Conservation (phyloP, 1,140 invertebrate genomes). For the Arion vulgaris region DNA sequence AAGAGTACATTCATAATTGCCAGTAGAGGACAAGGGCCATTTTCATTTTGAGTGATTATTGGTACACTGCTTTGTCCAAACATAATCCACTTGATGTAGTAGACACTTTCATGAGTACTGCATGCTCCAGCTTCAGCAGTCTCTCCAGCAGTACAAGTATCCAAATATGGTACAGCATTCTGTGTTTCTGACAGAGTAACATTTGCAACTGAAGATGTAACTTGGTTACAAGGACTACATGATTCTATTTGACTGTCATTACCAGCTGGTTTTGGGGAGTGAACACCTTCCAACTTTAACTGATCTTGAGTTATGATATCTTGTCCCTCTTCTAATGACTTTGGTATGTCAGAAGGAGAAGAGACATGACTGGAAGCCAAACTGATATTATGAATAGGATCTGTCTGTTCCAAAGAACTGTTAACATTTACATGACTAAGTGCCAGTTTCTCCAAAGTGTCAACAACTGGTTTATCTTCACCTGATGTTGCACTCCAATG, state of each 20-base stretch:
- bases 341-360: not conserved
- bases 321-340: not conserved
- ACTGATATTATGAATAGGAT: not conserved
- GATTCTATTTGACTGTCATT: not conserved
- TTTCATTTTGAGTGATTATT: constrained; percentile 78
- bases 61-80: constrained; percentile 73
- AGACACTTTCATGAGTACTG: constrained; percentile 60
- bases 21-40: constrained; percentile 79
- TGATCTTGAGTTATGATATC: not conserved
- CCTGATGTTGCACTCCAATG: not conserved
- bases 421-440: not conserved
- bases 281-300: not conserved
- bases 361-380: not conserved
- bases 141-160: constrained; percentile 2
- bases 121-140: not conserved
- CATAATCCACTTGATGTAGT: constrained; percentile 76
- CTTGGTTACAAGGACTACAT: not conserved
- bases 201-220: constrained; percentile 6
- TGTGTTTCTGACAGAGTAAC: constrained; percentile 17
- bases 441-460: not conserved
- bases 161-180: constrained; percentile 20
- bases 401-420: not conserved
- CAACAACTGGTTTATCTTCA: not conserved
- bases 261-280: not conserved
- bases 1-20: constrained; percentile 78